These are phyloP conservation scores for Ovibos moschatus DNA, from an alignment of 2,113 vertebrate genomes.

Conservation along the genomic window DNA sequence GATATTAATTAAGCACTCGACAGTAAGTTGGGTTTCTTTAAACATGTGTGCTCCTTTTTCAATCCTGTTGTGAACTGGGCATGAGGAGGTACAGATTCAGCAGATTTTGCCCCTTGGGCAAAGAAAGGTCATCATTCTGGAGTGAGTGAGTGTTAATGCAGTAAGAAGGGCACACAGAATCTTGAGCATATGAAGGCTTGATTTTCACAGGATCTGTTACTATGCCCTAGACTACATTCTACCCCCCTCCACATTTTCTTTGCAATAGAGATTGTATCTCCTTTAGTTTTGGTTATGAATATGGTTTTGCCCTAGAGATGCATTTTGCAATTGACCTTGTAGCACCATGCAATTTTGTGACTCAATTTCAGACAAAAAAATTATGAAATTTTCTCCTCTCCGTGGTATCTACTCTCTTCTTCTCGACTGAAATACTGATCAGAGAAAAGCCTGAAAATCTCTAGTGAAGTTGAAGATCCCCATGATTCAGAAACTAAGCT, in stretches of 20 bases:
- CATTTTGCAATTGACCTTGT: neutral
- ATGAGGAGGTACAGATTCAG: neutral
- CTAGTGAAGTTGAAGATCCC: neutral
- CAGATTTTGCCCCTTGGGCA: neutral
- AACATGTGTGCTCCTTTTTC: neutral
- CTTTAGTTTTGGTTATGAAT: neutral
- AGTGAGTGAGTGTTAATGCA: neutral
- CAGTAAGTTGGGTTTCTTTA: neutral
- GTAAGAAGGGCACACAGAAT: neutral
- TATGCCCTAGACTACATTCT: neutral
- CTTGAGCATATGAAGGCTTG: neutral
- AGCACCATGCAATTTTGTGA: neutral
- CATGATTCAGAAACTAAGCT: neutral
- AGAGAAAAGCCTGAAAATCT: neutral
- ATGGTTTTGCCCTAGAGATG: neutral
- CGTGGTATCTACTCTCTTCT: neutral
- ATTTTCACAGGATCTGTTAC: neutral
- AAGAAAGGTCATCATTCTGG: neutral
- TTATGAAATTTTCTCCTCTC: neutral
- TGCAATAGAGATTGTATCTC: neutral
- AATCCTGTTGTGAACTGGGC: neutral
- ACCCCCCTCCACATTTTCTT: neutral
- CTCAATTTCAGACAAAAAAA: neutral
- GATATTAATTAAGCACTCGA: neutral
- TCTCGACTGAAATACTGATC: neutral